Evolutionary conservation across 2,113 vertebrate genomes (phyloP), one percentile per base, ranked within the genome.

Genomic region (Pelecanus crispus): DNA sequence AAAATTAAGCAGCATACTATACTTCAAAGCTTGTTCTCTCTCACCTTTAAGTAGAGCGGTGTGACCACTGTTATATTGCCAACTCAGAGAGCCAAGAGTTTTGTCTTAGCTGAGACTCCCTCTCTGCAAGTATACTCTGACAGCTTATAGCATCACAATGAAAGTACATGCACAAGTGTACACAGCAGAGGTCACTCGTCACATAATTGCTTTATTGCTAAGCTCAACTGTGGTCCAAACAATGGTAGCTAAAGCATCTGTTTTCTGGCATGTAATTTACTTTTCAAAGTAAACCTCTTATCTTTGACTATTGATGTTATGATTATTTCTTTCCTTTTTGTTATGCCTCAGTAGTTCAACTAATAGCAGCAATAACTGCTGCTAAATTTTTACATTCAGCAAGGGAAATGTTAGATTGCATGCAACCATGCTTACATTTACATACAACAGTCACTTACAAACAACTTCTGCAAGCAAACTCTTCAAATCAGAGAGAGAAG

Each of bases 41-140:
- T 61, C 45, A 56, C 1, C 8, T 38, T 77, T 36, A 25, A 55
- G 34, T 7, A 52, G 38, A 68, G 19, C 5, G 72, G 25, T 63
- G 16, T 55, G n/a, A 78, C 2, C 4, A 34, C 9, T 0, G 5
- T 2, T 28, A 3, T 19, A 50, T 6, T 38, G 24, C 13, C 31
- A 49, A 15, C 17, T 85, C 45, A 62, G 44, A 70, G 16, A 38
- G 4, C 12, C 19, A 52, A 32, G 50, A 52, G 6, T 80, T 58
- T 62, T 14, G 6, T 75, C 18, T 59, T 31, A 45, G 26, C 38
- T 28, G 22, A 78, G 38, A 68, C 19, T 65, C 14, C 5, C 28
- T 21, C 29, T 26, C 58, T 55, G 17, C 32, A 63, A 36, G 7
- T 40, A 61, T 65, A 11, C 6, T 67, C 47, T 18, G 21, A 25